Conservation (phyloP, 2,888 invertebrate species). For the Belgica antarctica region DNA sequence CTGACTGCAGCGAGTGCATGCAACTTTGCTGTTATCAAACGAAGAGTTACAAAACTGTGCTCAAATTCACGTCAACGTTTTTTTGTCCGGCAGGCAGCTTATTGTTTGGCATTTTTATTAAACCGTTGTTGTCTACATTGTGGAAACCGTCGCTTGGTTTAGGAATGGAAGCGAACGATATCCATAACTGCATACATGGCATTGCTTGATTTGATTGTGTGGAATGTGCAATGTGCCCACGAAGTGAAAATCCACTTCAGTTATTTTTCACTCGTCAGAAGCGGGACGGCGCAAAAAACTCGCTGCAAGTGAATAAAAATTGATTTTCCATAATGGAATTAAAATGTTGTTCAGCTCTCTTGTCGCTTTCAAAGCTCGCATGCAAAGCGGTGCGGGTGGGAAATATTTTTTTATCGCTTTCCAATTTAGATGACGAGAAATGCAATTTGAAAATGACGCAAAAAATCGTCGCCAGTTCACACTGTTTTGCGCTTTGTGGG, state of each 20-base stretch:
- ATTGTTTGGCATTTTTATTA: slow-evolving; percentile 40
- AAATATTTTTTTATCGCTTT: slow-evolving; percentile 2
- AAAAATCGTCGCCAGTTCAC: not conserved
- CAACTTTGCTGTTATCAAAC: not conserved
- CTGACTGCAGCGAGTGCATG: not conserved
- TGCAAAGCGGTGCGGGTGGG: not conserved
- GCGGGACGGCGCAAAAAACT: not conserved
- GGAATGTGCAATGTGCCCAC: slow-evolving; percentile 2
- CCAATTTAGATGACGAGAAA: slow-evolving; percentile 12
- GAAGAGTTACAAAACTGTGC: not conserved
- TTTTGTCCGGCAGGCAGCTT: not conserved
- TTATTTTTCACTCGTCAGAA: not conserved
- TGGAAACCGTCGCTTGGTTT: not conserved
- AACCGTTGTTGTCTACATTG: slow-evolving; percentile 32
- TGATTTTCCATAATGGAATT: slow-evolving; percentile 42
- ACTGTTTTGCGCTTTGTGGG: not conserved
- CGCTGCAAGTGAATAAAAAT: slow-evolving; percentile 28
- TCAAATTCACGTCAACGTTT: not conserved
- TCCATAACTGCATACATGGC: slow-evolving; percentile 31
- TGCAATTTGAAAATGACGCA: not conserved
- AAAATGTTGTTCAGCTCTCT: slow-evolving; percentile 19
- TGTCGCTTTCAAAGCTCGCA: not conserved
- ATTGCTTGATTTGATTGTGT: slow-evolving; percentile 39
- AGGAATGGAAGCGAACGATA: too few species aligned
- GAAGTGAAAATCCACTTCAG: slow-evolving; percentile 30